Percentiles rank a stretch among this genome's conserved stretches.
phyloP scores from a whole-genome alignment of 37 sponge, comb jelly and placozoan genomes.

The Cliona cf. orientalis region DNA sequence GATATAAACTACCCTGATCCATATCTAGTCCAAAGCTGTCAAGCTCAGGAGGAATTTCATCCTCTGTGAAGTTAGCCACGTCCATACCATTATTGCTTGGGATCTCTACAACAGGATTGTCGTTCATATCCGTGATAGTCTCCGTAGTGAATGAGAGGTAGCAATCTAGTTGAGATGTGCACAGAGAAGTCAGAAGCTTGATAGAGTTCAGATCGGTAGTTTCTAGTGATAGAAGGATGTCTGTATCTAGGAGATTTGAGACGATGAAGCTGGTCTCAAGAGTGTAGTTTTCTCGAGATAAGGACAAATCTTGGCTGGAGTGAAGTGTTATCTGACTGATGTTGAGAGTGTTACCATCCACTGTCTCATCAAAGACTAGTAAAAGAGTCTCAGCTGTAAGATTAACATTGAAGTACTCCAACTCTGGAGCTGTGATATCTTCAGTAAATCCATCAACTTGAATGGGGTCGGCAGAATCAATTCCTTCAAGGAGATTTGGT shows the following conservation, averaged over 20 bases:
- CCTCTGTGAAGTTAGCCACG: constrained; percentile 65
- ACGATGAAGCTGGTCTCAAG: constrained; percentile 36
- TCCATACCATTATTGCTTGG: neutral
- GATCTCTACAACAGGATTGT: constrained; percentile 58
- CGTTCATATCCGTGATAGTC: constrained; percentile 79
- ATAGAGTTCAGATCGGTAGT: constrained; percentile 74
- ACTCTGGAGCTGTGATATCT: constrained; percentile 67
- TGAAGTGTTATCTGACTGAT: constrained; percentile 68
- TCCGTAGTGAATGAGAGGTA: constrained; percentile 55
- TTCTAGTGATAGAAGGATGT: constrained; percentile 52
- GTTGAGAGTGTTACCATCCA: constrained; percentile 50
- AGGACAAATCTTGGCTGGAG: constrained; percentile 9
- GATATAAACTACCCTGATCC: constrained; percentile 54
- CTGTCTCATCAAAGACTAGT: constrained; percentile 85
- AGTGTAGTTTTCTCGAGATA: constrained; percentile 30
- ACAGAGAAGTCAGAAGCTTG: constrained; percentile 66
- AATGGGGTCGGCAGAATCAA: constrained; percentile 7
- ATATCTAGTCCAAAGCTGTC: constrained; percentile 65
- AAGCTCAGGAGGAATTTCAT: constrained; percentile 60
- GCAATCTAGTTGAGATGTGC: constrained; percentile 52
- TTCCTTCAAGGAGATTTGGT: constrained; percentile 29
- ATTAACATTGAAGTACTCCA: constrained; percentile 67
- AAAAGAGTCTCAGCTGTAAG: constrained; percentile 55
- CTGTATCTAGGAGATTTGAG: constrained; percentile 35
- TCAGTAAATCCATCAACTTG: constrained; percentile 31